Conservation (phyloP, 1,140 invertebrate genomes). For the Sesamia nonagrioides region DNA sequence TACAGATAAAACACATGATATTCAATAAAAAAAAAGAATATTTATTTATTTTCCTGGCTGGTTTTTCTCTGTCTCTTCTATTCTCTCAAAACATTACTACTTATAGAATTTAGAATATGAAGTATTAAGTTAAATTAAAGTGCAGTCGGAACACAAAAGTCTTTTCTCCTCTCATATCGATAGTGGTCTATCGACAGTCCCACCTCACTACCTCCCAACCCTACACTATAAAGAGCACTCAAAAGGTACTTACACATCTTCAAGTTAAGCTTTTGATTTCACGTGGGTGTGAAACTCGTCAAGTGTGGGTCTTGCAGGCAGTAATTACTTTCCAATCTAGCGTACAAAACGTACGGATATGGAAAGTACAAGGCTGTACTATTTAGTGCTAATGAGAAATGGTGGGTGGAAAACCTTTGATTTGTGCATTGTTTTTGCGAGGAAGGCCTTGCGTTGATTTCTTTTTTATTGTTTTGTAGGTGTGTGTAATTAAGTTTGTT, state of each 20-base stretch:
- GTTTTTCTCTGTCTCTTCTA: no score
- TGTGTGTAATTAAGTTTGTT: conserved; percentile 8
- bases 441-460: conserved; percentile 33
- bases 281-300: conserved; percentile 51
- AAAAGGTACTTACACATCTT: conserved; percentile 48
- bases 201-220: background rate
- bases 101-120: no score
- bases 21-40: no score
- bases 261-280: conserved; percentile 46
- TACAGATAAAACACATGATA: no score
- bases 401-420: conserved; percentile 25
- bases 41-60: no score
- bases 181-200: background rate
- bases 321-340: conserved; percentile 62
- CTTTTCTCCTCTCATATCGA: background rate
- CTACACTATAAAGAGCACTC: conserved; percentile 52
- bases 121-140: no score
- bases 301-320: conserved; percentile 52
- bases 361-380: conserved; percentile 36
- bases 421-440: conserved; percentile 44
- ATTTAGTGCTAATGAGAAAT: conserved; percentile 36
- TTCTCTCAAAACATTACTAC: no score
- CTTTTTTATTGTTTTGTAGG: conserved; percentile 43
- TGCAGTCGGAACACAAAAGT: no score
- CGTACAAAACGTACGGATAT: conserved; percentile 37